Percentiles rank a stretch among this genome's conserved stretches.
These are phyloP conservation scores for Aporophyla nigra DNA, from an alignment of 2,888 invertebrate species.

Conservation along the genomic window DNA sequence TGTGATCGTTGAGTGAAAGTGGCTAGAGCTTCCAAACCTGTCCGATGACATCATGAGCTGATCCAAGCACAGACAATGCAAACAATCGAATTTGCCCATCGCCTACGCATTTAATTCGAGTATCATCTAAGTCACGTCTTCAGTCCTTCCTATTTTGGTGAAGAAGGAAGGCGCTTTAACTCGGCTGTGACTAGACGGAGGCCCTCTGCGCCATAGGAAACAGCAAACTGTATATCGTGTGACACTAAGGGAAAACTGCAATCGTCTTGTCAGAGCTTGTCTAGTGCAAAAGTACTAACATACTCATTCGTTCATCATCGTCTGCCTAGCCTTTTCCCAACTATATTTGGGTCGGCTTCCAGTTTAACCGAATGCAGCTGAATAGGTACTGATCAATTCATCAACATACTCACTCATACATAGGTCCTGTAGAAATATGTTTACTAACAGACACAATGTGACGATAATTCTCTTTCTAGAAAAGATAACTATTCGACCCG, in stretches of 20 bases:
- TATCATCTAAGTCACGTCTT: conserved; percentile 7
- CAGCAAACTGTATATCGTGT: background rate
- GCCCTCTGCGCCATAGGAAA: conserved; percentile 5
- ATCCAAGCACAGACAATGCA: conserved; percentile 62
- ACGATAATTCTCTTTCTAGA: background rate
- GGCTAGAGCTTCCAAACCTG: conserved; percentile 75
- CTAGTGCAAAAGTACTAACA: background rate
- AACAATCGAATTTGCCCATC: conserved; percentile 56
- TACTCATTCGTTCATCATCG: background rate
- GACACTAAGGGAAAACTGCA: background rate
- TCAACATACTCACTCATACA: background rate
- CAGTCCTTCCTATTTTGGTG: background rate
- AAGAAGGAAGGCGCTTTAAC: conserved; percentile 15
- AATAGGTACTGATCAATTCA: too few species aligned
- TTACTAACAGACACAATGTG: background rate
- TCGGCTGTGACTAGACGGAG: conserved; percentile 12
- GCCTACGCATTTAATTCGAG: conserved; percentile 30
- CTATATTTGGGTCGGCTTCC: background rate
- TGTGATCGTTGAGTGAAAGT: conserved; percentile 72
- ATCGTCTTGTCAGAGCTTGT: background rate
- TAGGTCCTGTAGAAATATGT: background rate
- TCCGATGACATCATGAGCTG: conserved; percentile 75
- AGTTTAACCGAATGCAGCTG: background rate
- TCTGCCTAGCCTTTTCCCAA: background rate
- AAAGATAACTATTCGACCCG: background rate